These are phyloP conservation scores for Drosophila melanogaster DNA, from an alignment of 1,140 invertebrate species.

Conservation along the genomic window Release_6_plus_ISO1_MT NT_033777.3:9345001-9345500, in stretches of 20 bases:
- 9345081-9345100: slow-evolving; percentile 5
- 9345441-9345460: slow-evolving; percentile 10
- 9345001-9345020: too few relatives aligned
- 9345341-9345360: slow-evolving; percentile 19
- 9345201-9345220: slow-evolving; percentile 25
- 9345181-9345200: slow-evolving; percentile 19
- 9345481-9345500: slow-evolving; percentile 17
- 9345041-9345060: not conserved
- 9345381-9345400: slow-evolving; percentile 29
- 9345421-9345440: slow-evolving; percentile 41
- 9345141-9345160: slow-evolving; percentile 32
- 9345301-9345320: slow-evolving; percentile 29
- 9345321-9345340: slow-evolving; percentile 12
- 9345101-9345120: slow-evolving; percentile 36
- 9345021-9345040: too few relatives aligned
- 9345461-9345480: not conserved
- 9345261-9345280: slow-evolving; percentile 36
- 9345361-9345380: slow-evolving; percentile 27
- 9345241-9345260: slow-evolving; percentile 32
- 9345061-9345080: not conserved
- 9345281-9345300: slow-evolving; percentile 19
- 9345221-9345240: slow-evolving; percentile 43
- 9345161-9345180: slow-evolving; percentile 35
- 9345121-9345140: slow-evolving; percentile 4
- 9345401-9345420: slow-evolving; percentile 15